Evolutionary conservation across 2,888 invertebrate genomes (phyloP).

Genomic region (Ephialtes manifestator): DNA sequence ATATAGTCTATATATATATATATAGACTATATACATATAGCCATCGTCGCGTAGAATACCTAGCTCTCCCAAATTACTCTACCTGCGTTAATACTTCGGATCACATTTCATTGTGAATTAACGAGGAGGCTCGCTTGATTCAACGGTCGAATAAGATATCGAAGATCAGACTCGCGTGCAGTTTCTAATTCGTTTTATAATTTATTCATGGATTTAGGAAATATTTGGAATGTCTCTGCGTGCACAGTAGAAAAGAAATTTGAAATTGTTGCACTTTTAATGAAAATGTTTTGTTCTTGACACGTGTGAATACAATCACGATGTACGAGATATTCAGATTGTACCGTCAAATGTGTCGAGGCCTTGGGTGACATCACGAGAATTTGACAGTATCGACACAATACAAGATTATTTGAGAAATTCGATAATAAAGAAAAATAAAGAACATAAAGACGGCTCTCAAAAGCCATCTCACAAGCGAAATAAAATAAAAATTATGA

Average conservation of each 20-base stretch:
- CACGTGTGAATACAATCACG: no score
- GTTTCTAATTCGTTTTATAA: background rate
- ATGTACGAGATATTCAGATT: no score
- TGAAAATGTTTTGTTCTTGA: no score
- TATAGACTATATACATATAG: slow-evolving; percentile 11
- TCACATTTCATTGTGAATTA: slow-evolving; percentile 64
- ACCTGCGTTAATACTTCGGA: slow-evolving; percentile 25
- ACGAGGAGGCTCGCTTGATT: slow-evolving; percentile 54
- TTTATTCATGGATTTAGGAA: background rate
- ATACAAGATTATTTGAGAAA: no score
- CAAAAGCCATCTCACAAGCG: no score
- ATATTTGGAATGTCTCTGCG: background rate
- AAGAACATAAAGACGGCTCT: no score
- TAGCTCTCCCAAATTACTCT: slow-evolving; percentile 33
- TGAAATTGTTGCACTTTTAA: no score
- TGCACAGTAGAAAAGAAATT: background rate
- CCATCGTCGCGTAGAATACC: background rate
- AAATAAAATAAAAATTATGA: no score
- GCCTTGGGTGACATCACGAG: no score
- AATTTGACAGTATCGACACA: no score
- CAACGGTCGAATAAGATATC: slow-evolving; percentile 35
- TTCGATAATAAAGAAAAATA: no score
- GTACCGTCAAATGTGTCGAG: no score
- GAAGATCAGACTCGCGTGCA: slow-evolving; percentile 8
- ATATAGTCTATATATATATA: background rate